phyloP scores from a whole-genome alignment of 2,797 vertebrate genomes.

The Cryptoblepharus egeriae region DNA sequence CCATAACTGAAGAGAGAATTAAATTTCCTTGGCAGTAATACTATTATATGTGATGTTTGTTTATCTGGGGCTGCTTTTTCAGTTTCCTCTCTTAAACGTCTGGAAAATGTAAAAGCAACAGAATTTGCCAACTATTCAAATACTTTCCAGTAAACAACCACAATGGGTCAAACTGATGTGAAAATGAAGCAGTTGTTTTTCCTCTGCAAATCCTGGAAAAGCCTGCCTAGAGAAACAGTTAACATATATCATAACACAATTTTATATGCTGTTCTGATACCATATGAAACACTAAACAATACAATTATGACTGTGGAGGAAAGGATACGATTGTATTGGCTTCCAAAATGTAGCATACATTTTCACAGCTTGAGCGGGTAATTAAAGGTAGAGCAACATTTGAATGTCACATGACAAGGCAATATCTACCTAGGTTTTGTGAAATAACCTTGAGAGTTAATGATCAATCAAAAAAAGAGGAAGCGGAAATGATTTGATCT shows the following conservation, averaged over 20 bases:
- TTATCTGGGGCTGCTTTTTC: constrained; percentile 64
- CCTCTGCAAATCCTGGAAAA: constrained; percentile 52
- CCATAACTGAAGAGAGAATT: constrained; percentile 61
- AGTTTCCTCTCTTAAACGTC: constrained; percentile 63
- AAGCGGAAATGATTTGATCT: constrained; percentile 1
- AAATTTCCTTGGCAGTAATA: constrained; percentile 69
- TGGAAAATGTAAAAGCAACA: constrained; percentile 71
- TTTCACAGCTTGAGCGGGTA: constrained; percentile 34
- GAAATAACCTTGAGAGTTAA: constrained; percentile 16
- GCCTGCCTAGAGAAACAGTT: constrained; percentile 22
- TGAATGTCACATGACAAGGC: constrained; percentile 40
- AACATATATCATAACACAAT: constrained; percentile 37
- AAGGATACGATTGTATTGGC: constrained; percentile 33
- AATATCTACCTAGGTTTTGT: neutral
- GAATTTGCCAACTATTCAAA: constrained; percentile 59
- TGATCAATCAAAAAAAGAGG: constrained; percentile 28
- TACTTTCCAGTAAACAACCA: constrained; percentile 59
- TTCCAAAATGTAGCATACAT: constrained; percentile 39
- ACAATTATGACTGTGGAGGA: constrained; percentile 46
- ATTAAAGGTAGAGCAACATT: constrained; percentile 56
- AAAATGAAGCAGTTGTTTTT: constrained; percentile 59
- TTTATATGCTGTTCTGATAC: constrained; percentile 32
- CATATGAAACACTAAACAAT: constrained; percentile 38
- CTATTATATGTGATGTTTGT: constrained; percentile 58
- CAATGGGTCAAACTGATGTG: constrained; percentile 60